Evolutionary conservation across 2,888 invertebrate genomes (phyloP).

Genomic region (Erynnis tages): DNA sequence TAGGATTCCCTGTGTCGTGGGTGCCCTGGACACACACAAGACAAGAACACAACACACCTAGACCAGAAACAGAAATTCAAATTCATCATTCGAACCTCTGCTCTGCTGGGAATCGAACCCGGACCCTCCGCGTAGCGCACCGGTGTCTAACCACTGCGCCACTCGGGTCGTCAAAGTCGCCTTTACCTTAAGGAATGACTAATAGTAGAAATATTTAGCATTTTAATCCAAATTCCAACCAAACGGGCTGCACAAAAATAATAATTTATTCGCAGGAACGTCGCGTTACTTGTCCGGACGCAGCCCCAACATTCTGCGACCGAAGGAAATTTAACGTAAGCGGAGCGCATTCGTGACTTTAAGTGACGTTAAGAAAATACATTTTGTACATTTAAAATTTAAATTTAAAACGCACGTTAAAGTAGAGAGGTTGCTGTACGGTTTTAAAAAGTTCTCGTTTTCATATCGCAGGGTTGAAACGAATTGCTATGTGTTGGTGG

Average conservation of each 20-base stretch:
- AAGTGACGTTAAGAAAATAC: constrained; percentile 23
- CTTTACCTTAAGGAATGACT: neutral
- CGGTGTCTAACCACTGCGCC: too few species aligned
- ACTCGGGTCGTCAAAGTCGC: too few species aligned
- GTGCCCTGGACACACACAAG: too few species aligned
- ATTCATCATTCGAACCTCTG: too few species aligned
- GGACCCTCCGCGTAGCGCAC: too few species aligned
- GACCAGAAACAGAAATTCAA: too few species aligned
- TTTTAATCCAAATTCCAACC: neutral
- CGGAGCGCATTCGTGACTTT: constrained; percentile 14
- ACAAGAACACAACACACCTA: too few species aligned
- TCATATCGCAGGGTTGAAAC: too few species aligned
- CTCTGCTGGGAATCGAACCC: too few species aligned
- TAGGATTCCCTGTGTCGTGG: too few species aligned
- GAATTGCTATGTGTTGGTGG: too few species aligned
- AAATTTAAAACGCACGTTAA: constrained; percentile 5
- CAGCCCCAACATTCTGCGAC: constrained; percentile 10
- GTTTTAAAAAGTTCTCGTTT: too few species aligned
- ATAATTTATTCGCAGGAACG: constrained; percentile 21
- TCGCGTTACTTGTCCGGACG: constrained; percentile 12
- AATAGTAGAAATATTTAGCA: neutral
- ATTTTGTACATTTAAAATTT: constrained; percentile 16
- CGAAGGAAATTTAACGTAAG: constrained; percentile 21
- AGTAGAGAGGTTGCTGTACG: neutral
- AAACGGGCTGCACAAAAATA: constrained; percentile 13